A percentile compares a stretch with the other conserved stretches of the same genome.
These are phyloP conservation scores for Phengaris alcon DNA, from an alignment of 2,888 invertebrate genomes.

Conservation along the genomic window DNA sequence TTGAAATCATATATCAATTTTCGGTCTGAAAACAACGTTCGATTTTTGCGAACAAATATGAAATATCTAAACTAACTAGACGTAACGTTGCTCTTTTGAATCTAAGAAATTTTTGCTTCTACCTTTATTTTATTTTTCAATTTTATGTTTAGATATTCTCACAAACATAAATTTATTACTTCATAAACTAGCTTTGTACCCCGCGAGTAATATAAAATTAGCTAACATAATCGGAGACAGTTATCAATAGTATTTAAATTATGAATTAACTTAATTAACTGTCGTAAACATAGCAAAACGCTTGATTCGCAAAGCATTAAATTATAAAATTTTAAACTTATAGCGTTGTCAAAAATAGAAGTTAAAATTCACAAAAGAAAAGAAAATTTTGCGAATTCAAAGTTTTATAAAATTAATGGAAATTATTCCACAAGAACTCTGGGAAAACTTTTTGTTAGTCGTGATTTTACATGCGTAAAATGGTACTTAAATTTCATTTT, in stretches of 20 bases:
- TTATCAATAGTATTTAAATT: no score
- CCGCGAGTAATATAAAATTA: no score
- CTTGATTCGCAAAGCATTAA: background rate
- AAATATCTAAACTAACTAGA: conserved; percentile 16
- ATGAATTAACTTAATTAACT: no score
- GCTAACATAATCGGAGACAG: no score
- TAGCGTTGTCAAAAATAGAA: background rate
- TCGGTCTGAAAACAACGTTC: conserved; percentile 10
- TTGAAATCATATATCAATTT: conserved; percentile 24
- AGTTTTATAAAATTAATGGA: conserved; percentile 9
- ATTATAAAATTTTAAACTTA: background rate
- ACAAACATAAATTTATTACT: no score
- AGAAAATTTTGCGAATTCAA: background rate
- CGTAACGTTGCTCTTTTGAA: background rate
- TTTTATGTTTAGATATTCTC: no score
- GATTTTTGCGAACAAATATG: conserved; percentile 7
- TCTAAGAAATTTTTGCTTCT: background rate
- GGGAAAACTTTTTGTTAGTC: background rate
- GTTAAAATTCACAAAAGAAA: background rate
- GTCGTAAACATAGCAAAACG: background rate
- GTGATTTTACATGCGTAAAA: conserved; percentile 12
- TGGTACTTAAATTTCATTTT: background rate
- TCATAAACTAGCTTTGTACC: no score
- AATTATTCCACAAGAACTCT: conserved; percentile 6
- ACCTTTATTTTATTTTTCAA: background rate